Conservation (phyloP, 2,797 vertebrate species). For the Neosilurus hyrtlii region DNA sequence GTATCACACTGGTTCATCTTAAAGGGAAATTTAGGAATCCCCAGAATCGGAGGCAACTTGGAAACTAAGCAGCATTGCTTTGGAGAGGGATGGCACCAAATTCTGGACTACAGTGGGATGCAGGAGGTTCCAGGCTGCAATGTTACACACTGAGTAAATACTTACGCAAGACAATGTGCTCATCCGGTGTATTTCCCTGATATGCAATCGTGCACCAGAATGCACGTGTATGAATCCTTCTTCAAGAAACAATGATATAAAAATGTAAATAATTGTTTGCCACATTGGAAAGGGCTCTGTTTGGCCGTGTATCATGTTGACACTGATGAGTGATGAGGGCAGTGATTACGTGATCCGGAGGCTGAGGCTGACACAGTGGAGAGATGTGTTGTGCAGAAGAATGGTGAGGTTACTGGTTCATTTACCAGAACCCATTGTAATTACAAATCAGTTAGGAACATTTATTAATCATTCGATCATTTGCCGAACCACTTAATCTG, state of each 20-base stretch:
- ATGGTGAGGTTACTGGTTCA: neutral
- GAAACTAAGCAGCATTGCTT: too few species aligned
- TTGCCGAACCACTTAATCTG: too few species aligned
- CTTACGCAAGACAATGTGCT: neutral
- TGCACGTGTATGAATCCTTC: neutral
- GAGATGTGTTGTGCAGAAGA: constrained; percentile 12
- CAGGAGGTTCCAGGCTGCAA: neutral
- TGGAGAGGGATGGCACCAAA: neutral
- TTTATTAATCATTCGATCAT: too few species aligned
- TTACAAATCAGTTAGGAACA: neutral
- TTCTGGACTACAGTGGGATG: too few species aligned
- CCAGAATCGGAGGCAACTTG: too few species aligned
- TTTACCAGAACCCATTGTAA: neutral
- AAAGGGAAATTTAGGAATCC: too few species aligned
- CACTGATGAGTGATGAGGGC: constrained; percentile 26
- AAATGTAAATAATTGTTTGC: neutral
- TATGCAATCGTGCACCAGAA: neutral
- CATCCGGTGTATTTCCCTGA: neutral
- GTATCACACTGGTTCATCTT: neutral
- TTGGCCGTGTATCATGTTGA: neutral
- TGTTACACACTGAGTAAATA: neutral
- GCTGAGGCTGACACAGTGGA: neutral
- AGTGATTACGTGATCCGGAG: neutral
- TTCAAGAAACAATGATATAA: neutral
- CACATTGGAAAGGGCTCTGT: neutral